Conservation (phyloP, 2,888 invertebrate genomes). For the Drosophila eohydei region DNA sequence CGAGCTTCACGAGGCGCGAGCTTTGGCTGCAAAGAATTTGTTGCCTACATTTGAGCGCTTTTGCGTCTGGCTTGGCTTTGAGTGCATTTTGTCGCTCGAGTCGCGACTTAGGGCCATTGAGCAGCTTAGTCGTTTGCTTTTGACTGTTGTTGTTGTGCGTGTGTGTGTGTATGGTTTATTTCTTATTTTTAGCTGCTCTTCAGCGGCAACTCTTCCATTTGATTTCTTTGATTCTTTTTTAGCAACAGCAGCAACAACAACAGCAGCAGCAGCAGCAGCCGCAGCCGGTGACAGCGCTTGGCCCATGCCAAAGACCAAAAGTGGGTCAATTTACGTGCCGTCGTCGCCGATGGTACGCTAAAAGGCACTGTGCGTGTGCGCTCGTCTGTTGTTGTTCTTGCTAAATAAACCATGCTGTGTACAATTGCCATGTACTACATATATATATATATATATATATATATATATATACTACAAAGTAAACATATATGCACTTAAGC, state of each 20-base stretch:
- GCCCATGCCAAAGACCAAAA: conserved; percentile 65
- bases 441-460: background rate
- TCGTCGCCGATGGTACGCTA: conserved; percentile 47
- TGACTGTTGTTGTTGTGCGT: background rate
- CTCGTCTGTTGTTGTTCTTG: conserved; percentile 70
- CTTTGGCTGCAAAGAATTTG: conserved; percentile 45
- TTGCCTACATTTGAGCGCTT: conserved; percentile 42
- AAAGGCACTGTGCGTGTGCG: conserved; percentile 36
- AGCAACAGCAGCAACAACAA: conserved; percentile 29
- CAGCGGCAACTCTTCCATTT: conserved; percentile 74
- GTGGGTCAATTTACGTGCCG: conserved; percentile 72
- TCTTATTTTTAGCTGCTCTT: conserved; percentile 32
- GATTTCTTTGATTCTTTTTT: conserved; percentile 73
- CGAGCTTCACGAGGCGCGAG: conserved; percentile 16
- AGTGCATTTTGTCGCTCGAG: conserved; percentile 20
- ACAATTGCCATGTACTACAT: conserved; percentile 20
- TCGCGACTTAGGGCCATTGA: conserved; percentile 7
- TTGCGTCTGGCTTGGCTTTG: conserved; percentile 2
- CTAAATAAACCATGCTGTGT: conserved; percentile 73
- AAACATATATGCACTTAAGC: background rate
- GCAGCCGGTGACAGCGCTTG: conserved; percentile 12
- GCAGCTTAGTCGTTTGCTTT: conserved; percentile 25
- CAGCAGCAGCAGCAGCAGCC: conserved; percentile 7
- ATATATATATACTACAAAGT: background rate
- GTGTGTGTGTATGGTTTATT: conserved; percentile 4